phyloP scores from a whole-genome alignment of 2,888 invertebrate species.

The Athripsodes cinereus region DNA sequence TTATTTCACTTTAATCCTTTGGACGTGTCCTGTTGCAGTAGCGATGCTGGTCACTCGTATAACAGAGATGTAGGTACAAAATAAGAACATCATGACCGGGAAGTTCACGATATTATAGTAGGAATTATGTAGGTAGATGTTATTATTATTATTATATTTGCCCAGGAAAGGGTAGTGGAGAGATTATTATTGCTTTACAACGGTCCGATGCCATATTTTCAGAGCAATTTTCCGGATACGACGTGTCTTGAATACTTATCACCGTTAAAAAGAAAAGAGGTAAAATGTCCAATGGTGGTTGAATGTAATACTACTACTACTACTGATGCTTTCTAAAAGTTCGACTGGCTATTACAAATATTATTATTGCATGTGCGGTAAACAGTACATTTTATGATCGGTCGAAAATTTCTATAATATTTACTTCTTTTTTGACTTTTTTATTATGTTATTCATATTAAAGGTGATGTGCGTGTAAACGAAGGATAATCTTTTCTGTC shows the following conservation, averaged over 20 bases:
- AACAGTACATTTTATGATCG: too few species aligned
- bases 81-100: conserved; percentile 18
- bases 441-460: too few species aligned
- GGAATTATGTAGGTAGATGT: too few species aligned
- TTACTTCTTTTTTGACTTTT: too few species aligned
- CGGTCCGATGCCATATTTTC: conserved; percentile 27
- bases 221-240: conserved; percentile 27
- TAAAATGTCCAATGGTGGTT: conserved; percentile 6
- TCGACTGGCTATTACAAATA: too few species aligned
- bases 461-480: too few species aligned
- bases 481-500: too few species aligned
- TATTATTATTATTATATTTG: too few species aligned
- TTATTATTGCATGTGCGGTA: too few species aligned
- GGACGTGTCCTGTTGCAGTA: conserved; percentile 6
- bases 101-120: conserved; percentile 16
- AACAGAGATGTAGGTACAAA: too few species aligned
- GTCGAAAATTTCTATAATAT: too few species aligned
- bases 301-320: background rate
- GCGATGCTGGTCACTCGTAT: conserved; percentile 16
- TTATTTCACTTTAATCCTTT: conserved; percentile 5
- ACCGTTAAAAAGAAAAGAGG: conserved; percentile 14
- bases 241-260: conserved; percentile 26
- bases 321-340: too few species aligned
- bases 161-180: conserved; percentile 17
- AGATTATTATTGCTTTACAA: conserved; percentile 25